phyloP scores from a whole-genome alignment of 2,797 vertebrate genomes.

The Sebastes steindachneri region DNA sequence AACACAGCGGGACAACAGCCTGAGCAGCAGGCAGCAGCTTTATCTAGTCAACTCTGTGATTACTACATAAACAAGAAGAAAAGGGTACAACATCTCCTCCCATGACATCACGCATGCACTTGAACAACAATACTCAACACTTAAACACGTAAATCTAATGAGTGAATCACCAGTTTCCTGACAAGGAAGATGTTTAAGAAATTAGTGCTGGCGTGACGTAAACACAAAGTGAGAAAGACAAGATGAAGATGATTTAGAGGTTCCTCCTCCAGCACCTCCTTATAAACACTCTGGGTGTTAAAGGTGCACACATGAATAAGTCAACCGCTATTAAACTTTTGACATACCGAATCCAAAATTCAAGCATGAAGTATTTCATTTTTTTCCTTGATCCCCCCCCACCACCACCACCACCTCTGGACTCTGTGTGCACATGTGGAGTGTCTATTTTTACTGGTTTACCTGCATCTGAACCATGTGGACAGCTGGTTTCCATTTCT shows the following conservation, averaged over 20 bases:
- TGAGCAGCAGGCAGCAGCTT: slow-evolving; percentile 20
- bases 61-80: slow-evolving; percentile 42
- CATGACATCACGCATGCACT: slow-evolving; percentile 30
- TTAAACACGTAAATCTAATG: background rate
- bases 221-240: slow-evolving; percentile 16
- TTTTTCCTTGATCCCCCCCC: slow-evolving; percentile 36
- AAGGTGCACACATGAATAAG: slow-evolving; percentile 34
- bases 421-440: slow-evolving; percentile 39
- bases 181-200: background rate
- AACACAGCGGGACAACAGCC: slow-evolving; percentile 37
- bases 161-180: slow-evolving; percentile 15
- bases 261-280: slow-evolving; percentile 16
- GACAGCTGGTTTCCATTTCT: slow-evolving; percentile 62
- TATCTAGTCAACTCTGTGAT: slow-evolving; percentile 30
- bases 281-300: slow-evolving; percentile 51
- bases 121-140: background rate
- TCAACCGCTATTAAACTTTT: slow-evolving; percentile 38
- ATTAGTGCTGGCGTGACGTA: background rate
- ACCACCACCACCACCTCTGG: background rate
- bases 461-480: slow-evolving; percentile 41
- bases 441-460: slow-evolving; percentile 46
- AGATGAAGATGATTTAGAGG: slow-evolving; percentile 25
- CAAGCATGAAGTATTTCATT: slow-evolving; percentile 39
- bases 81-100: slow-evolving; percentile 11
- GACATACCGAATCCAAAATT: slow-evolving; percentile 35